Percentiles rank a stretch among this genome's conserved stretches.
Evolutionary conservation across 30 jellyfish, hydroid and myxozoan species (phyloP).

Genomic region (Chrysaora quinquecirrha): DNA sequence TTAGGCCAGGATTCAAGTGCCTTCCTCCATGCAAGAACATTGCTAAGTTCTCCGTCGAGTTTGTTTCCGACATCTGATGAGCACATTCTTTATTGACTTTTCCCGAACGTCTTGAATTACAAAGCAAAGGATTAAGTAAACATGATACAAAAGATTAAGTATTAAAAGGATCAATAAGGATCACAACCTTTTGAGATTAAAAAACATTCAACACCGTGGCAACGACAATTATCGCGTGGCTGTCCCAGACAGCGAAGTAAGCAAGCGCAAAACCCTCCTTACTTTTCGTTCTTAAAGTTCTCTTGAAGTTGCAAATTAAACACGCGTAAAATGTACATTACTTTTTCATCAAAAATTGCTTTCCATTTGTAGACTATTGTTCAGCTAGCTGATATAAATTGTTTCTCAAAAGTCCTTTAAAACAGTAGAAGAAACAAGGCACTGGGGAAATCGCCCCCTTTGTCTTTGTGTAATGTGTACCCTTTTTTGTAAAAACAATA

Average conservation of each 20-base stretch:
- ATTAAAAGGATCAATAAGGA: slow-evolving; percentile 37
- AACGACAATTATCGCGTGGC: no score
- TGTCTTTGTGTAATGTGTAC: no score
- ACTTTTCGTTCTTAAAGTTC: background rate
- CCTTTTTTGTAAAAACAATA: no score
- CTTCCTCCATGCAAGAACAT: slow-evolving; percentile 70
- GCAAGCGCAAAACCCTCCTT: background rate
- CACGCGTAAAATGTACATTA: background rate
- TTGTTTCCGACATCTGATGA: background rate
- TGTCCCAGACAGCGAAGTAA: background rate
- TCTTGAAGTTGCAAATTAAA: background rate
- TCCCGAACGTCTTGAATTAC: background rate
- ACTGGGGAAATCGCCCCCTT: no score
- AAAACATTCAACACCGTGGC: no score
- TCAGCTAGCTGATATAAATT: no score
- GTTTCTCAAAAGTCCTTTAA: no score
- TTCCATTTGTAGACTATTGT: no score
- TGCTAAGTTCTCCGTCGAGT: slow-evolving; percentile 6
- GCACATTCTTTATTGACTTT: slow-evolving; percentile 5
- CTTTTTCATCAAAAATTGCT: background rate
- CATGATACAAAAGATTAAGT: slow-evolving; percentile 30
- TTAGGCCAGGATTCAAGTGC: slow-evolving; percentile 51
- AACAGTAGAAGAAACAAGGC: no score
- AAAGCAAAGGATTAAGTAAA: slow-evolving; percentile 48
- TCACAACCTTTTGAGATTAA: background rate